Evolutionary conservation across 1,140 invertebrate species (phyloP).

Genomic region (Ylistrum balloti): DNA sequence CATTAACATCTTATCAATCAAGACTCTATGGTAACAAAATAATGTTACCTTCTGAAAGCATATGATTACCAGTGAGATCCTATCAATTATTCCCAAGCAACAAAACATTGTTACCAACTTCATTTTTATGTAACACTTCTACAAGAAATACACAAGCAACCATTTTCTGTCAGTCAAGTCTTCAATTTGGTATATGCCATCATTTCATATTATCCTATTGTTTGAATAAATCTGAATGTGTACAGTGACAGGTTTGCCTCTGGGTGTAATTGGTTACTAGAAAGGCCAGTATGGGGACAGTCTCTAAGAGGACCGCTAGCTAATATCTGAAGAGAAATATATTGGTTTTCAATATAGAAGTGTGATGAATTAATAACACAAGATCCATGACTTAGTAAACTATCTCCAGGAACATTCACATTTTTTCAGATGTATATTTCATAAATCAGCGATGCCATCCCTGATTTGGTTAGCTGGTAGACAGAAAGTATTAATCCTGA

Average conservation of each 20-base stretch:
- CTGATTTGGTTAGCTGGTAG: neutral
- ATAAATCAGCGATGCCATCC: neutral
- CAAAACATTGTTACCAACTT: neutral
- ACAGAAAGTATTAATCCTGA: neutral
- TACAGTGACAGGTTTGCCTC: neutral
- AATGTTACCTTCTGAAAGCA: too few relatives aligned
- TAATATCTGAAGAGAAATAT: slow-evolving; percentile 18
- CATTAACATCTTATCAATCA: too few relatives aligned
- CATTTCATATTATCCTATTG: neutral
- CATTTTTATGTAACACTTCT: neutral
- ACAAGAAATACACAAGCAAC: neutral
- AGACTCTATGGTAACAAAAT: too few relatives aligned
- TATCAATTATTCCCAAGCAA: neutral
- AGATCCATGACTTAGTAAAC: neutral
- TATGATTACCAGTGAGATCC: too few relatives aligned
- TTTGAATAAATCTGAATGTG: neutral
- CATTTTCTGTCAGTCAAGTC: neutral
- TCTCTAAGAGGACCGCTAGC: neutral
- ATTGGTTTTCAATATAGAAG: slow-evolving; percentile 10
- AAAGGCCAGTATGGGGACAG: neutral
- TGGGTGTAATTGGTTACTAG: neutral
- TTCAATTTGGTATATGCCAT: neutral
- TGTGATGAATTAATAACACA: slow-evolving; percentile 28
- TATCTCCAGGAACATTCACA: neutral
- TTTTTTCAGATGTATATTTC: neutral